Base-by-base conservation (phyloP, 2,113 vertebrate species). In the Onychorhynchus coronatus region DNA sequence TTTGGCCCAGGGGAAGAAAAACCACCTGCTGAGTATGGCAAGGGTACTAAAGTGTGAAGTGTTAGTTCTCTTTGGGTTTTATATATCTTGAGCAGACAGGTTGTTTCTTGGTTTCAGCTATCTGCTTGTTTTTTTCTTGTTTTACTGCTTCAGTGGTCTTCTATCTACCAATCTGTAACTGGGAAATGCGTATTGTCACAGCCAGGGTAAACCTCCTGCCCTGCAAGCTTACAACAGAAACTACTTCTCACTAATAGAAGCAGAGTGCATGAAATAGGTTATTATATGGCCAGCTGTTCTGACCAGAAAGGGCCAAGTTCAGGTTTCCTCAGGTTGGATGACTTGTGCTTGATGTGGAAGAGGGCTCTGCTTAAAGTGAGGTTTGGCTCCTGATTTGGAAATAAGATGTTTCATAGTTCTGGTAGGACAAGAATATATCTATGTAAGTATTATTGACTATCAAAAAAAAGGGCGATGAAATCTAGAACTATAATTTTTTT, bases 301-400 rank as follows among this genome's bases (percentile, higher is more conserved):
- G 53, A 66, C 11, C 33, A 41, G 52, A 89, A 71, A 9, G 41
- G 44, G 11, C 39, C 24, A 66, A 61, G 56, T 30, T 52, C 35
- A 49, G 14, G 42, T 81, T 93, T 73, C 13, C 42, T 81, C 12
- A 4, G 39, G 37, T 84, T 50, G 42, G 47, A 7, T 74, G 55
- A 42, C 44, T 53, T 52, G 25, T 11, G 2, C 30, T 67, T 0
- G 0, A 0, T 55, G 47, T 71, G 44, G 21, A 12, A 67, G 12
- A 84, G 10, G 16, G 39, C 27, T 55, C 39, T 3, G 0, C 49
- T 77, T 67, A 35, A 91, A 56, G 12, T 31, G 20, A 75, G 11
- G 5, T 63, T 49, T 41, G 30, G 30, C n/a, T 50, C 39, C 24
- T 2, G 1, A 2, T 5, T 39, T 47, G 72, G 83, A 76, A 88